A percentile compares a stretch with the other conserved stretches of the same genome.
phyloP scores from a whole-genome alignment of 2,888 invertebrate species.

The Pogonocherus hispidulus region DNA sequence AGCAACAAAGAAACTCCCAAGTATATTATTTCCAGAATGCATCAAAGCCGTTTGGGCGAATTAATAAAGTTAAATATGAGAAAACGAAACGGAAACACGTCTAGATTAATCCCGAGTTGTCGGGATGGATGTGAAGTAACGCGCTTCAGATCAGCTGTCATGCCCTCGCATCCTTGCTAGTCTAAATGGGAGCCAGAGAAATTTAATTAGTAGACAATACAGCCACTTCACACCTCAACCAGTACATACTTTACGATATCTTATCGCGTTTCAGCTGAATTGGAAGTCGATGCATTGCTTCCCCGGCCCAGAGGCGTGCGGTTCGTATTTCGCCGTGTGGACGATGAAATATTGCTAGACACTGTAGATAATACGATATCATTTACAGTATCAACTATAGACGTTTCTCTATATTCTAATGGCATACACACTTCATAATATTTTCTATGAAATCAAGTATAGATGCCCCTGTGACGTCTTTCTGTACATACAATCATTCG shows the following conservation, averaged over 20 bases:
- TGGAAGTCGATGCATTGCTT: constrained; percentile 50
- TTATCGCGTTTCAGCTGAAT: constrained; percentile 61
- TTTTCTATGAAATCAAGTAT: too few relatives aligned
- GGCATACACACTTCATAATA: too few relatives aligned
- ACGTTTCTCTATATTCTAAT: too few relatives aligned
- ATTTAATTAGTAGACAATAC: constrained; percentile 67
- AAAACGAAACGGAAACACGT: constrained; percentile 52
- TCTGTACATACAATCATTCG: too few relatives aligned
- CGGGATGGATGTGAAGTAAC: constrained; percentile 53
- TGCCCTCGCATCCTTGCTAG: constrained; percentile 56
- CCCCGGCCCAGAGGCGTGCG: constrained; percentile 33
- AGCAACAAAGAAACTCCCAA: constrained; percentile 7
- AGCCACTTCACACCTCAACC: constrained; percentile 61
- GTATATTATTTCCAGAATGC: constrained; percentile 32
- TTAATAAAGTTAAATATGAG: constrained; percentile 46
- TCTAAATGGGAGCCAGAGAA: constrained; percentile 64
- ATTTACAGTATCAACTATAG: too few relatives aligned
- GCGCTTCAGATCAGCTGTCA: constrained; percentile 64
- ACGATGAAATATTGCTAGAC: too few relatives aligned
- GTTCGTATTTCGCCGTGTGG: background rate
- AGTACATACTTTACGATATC: constrained; percentile 66
- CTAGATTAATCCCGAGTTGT: constrained; percentile 52
- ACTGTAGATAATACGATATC: too few relatives aligned
- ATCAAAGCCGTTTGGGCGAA: constrained; percentile 35
- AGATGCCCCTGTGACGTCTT: too few relatives aligned